Conservation (phyloP, 92 coral and sea anemone genomes). For the Porites cylindrica region DNA sequence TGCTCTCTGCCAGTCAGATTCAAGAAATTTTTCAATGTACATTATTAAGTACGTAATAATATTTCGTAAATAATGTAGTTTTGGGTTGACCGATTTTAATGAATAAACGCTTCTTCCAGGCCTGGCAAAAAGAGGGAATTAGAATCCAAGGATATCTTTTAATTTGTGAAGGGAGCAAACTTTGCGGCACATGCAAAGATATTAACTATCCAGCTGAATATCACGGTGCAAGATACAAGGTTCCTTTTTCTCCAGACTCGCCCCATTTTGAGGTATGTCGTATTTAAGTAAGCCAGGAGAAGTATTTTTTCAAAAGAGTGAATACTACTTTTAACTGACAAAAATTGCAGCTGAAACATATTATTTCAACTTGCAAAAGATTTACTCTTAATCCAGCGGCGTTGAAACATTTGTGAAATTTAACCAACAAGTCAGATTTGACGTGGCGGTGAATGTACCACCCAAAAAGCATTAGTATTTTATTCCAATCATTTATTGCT, state of each 20-base stretch:
- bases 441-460: not conserved
- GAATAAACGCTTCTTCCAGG: not conserved
- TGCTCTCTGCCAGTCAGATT: too few species aligned
- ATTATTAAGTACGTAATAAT: too few species aligned
- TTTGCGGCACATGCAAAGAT: not conserved
- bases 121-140: constrained; percentile 24
- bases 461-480: not conserved
- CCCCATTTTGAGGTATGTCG: constrained; percentile 26
- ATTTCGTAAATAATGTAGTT: too few species aligned
- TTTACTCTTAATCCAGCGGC: too few species aligned
- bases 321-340: not conserved
- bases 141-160: constrained; percentile 20
- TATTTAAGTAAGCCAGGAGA: not conserved
- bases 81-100: too few species aligned
- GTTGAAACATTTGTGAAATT: too few species aligned
- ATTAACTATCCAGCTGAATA: not conserved
- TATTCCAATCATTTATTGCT: not conserved
- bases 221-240: constrained; percentile 12
- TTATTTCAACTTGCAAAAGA: too few species aligned
- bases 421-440: too few species aligned
- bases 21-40: too few species aligned
- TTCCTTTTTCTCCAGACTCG: constrained; percentile 2
- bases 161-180: constrained; percentile 13
- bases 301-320: not conserved
- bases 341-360: too few species aligned